Conservation (phyloP, 2,888 invertebrate species). For the Halocaridina rubra region DNA sequence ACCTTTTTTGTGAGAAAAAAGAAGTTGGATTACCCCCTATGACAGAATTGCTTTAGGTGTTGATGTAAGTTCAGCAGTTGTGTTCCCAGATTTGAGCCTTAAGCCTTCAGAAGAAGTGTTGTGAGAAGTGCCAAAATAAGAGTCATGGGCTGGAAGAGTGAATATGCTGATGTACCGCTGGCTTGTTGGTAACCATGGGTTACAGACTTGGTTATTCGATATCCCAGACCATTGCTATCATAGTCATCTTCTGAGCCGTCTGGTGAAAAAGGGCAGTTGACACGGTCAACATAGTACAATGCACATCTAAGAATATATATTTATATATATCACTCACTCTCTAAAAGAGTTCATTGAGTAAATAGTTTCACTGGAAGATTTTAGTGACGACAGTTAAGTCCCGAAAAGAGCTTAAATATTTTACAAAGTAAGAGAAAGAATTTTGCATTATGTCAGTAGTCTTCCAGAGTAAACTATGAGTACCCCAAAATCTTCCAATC, state of each 20-base stretch:
- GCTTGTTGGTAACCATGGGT: conserved; percentile 2
- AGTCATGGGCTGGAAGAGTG: background rate
- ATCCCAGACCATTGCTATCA: background rate
- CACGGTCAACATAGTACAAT: background rate
- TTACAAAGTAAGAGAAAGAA: too few species aligned
- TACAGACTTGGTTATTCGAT: background rate
- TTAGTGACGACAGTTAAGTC: too few species aligned
- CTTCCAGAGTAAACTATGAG: too few species aligned
- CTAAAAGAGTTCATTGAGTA: background rate
- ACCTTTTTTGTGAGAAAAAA: too few species aligned
- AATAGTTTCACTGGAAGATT: background rate
- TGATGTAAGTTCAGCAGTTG: too few species aligned
- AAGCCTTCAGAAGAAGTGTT: background rate
- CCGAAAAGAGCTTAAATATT: too few species aligned
- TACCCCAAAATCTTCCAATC: too few species aligned
- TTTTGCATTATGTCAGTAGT: too few species aligned
- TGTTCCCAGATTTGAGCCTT: too few species aligned
- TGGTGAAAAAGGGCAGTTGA: conserved; percentile 3
- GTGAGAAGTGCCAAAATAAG: background rate
- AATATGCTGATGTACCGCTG: background rate
- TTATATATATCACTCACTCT: background rate
- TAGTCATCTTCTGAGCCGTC: conserved; percentile 39
- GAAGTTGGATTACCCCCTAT: too few species aligned
- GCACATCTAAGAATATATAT: background rate
- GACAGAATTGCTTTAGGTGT: too few species aligned